Conservation (phyloP, 2,797 vertebrate genomes). For the Setipinna tenuifilis region DNA sequence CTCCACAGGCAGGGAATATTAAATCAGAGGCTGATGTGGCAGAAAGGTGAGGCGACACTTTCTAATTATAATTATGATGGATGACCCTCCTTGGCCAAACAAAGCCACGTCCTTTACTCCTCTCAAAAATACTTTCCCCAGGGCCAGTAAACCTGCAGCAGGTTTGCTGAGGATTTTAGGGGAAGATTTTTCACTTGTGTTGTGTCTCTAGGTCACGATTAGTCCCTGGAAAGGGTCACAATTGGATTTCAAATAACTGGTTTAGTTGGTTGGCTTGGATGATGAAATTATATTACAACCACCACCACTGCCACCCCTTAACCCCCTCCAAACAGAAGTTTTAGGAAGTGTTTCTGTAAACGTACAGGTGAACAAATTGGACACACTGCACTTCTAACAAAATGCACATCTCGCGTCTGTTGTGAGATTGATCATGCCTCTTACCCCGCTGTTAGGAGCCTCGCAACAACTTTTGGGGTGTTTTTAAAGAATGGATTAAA, state of each 20-base stretch:
- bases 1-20: constrained; percentile 61
- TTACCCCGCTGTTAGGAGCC: neutral
- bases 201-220: constrained; percentile 13
- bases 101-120: constrained; percentile 53
- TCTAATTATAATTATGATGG: constrained; percentile 65
- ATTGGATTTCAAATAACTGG: constrained; percentile 16
- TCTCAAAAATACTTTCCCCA: constrained; percentile 33
- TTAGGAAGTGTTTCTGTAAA: neutral
- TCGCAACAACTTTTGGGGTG: neutral
- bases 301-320: neutral
- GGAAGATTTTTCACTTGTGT: neutral
- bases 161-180: constrained; percentile 23
- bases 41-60: constrained; percentile 64
- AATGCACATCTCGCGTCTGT: constrained; percentile 8
- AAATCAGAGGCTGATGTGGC: constrained; percentile 61
- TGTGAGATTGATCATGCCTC: constrained; percentile 2
- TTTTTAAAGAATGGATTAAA: constrained; percentile 12
- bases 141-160: neutral
- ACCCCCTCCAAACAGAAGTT: neutral
- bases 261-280: constrained; percentile 12
- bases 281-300: constrained; percentile 19
- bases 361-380: neutral
- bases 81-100: constrained; percentile 57
- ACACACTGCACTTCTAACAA: neutral
- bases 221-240: neutral